These are phyloP conservation scores for Abrostola tripartita DNA, from an alignment of 2,888 invertebrate genomes.

Conservation along the genomic window DNA sequence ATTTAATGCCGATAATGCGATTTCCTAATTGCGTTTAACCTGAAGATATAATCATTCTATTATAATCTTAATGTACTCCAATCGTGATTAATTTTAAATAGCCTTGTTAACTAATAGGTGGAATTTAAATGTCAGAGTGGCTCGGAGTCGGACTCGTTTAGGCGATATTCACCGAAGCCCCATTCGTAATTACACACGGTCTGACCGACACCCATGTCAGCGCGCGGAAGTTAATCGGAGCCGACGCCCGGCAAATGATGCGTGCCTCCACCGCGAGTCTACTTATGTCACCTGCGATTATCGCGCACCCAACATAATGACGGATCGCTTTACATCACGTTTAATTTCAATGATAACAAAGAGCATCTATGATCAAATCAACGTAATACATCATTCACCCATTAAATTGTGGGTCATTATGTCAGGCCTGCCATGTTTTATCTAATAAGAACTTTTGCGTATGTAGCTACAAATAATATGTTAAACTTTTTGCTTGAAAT, in stretches of 20 bases:
- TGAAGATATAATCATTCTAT: conserved; percentile 29
- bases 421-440: conserved; percentile 45
- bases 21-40: conserved; percentile 26
- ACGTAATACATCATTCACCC: conserved; percentile 47
- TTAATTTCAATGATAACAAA: conserved; percentile 53
- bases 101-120: conserved; percentile 61
- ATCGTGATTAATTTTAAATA: conserved; percentile 53
- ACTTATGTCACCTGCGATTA: conserved; percentile 83
- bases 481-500: not conserved
- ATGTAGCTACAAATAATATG: not conserved
- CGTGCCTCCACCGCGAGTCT: conserved; percentile 76
- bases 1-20: conserved; percentile 18
- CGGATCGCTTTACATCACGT: conserved; percentile 66
- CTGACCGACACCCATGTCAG: conserved; percentile 77
- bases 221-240: conserved; percentile 73
- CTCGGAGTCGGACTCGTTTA: conserved; percentile 59
- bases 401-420: conserved; percentile 48
- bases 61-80: conserved; percentile 50
- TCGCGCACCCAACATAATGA: conserved; percentile 70
- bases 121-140: conserved; percentile 67
- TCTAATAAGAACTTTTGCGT: conserved; percentile 25
- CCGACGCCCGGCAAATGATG: conserved; percentile 84
- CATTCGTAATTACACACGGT: conserved; percentile 72
- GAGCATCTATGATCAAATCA: conserved; percentile 54
- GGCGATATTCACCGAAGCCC: conserved; percentile 68